Evolutionary conservation across 2,888 invertebrate species (phyloP), one percentile per base, ranked within the genome.

Genomic region (Cataglyphis livida): DNA sequence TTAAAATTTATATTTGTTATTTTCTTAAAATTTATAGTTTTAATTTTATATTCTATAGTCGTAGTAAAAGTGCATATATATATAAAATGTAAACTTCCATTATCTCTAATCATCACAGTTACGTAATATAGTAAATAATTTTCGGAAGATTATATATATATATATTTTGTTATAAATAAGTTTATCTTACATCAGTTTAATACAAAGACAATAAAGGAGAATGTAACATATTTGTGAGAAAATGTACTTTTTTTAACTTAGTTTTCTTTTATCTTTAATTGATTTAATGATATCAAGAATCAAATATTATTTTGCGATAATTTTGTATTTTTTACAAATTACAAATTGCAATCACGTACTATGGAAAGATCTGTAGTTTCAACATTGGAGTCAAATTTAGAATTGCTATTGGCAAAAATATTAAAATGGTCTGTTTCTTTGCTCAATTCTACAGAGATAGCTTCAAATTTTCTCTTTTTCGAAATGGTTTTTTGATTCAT

Each of bases 81-180:
- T 74, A 12, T 48, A 38, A 15, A 18, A 21, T 57, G 35, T 41
- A 66, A 25, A 66, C 21, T 78, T 57, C 35, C 32, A 44, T 3
- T 71, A 32, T 35, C 38, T 6, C 18, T 38, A 68, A 66, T 65
- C 21, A 71, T 78, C 71, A 78, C 71, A 59, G 71, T 71, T 71
- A 25, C 61, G 25, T 71, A 76, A 66, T 70, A 51, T 32, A 70
- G 32, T 57, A 32, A 59, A 44, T 78, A 59, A 78, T 78, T 78
- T 70, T 78, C 78, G 44, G 59, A 70, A 70, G 44, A 78, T 18
- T 78, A 71, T 71, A 79, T 71, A 32, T 6, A 32, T 35, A 6
- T 32, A 32, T 32, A 32, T 32, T 6, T 79, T 79, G 35, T 78
- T 70, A 59, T 76, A 57, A 76, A 76, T 61, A 61, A 79, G 10